phyloP scores from a whole-genome alignment of 2,113 vertebrate species.

The Oenanthe melanoleuca region DNA sequence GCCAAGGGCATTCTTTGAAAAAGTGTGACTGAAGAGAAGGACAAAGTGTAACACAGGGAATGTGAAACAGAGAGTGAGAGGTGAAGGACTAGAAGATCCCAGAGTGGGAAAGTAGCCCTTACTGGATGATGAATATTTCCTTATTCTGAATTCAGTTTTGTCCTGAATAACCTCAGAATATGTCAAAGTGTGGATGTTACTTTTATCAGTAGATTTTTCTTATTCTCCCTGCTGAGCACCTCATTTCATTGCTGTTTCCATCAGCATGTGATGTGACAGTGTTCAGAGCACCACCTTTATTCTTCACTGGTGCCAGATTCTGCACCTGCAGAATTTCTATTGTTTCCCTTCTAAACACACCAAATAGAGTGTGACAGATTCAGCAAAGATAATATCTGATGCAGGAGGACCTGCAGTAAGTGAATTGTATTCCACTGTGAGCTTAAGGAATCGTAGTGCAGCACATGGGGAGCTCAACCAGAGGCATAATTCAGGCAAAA shows the following conservation, averaged over 20 bases:
- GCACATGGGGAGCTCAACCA: not conserved
- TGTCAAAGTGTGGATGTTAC: not conserved
- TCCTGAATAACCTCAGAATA: not conserved
- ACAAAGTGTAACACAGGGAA: accelerated
- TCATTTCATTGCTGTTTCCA: not conserved
- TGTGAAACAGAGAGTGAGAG: not conserved
- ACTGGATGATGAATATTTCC: not conserved
- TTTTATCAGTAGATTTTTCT: not conserved
- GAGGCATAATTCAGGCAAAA: not conserved
- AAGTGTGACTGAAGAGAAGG: not conserved
- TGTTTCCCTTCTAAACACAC: not conserved
- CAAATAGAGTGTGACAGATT: not conserved
- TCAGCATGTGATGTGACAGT: accelerated
- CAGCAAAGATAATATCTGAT: not conserved
- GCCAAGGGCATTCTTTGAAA: not conserved
- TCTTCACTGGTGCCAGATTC: not conserved
- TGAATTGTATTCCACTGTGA: not conserved
- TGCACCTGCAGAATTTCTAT: not conserved
- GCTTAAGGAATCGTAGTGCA: not conserved
- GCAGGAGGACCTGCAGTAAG: not conserved
- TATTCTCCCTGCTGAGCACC: not conserved
- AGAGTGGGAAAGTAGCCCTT: not conserved
- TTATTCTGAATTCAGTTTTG: not conserved
- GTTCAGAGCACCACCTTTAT: not conserved
- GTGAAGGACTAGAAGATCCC: not conserved